These are phyloP conservation scores for Spodoptera litura DNA, from an alignment of 1,140 invertebrate genomes.

Conservation along the genomic window DNA sequence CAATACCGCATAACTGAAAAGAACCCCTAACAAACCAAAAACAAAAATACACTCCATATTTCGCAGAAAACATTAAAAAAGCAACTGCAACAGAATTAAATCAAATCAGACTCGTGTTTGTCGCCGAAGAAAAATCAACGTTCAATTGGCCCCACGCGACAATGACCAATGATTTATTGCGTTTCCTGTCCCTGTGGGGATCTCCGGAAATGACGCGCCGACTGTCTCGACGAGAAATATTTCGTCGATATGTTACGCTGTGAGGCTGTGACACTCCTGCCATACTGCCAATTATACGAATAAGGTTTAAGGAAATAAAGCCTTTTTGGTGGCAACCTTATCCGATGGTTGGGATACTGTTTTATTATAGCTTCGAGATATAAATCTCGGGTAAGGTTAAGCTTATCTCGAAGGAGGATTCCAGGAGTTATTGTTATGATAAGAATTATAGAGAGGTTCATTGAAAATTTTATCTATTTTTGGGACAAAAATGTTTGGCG, in stretches of 20 bases:
- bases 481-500: background rate
- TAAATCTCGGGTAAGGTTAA: constrained; percentile 16
- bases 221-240: constrained; percentile 59
- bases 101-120: constrained; percentile 22
- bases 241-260: constrained; percentile 57
- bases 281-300: constrained; percentile 49
- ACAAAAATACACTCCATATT: background rate
- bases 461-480: constrained; percentile 1
- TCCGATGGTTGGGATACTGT: constrained; percentile 11
- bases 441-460: constrained; percentile 4
- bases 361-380: constrained; percentile 22
- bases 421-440: constrained; percentile 20
- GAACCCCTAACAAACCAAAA: background rate
- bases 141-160: constrained; percentile 70
- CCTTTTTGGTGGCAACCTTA: constrained; percentile 16
- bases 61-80: background rate
- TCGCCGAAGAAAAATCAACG: constrained; percentile 65
- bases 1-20: background rate
- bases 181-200: constrained; percentile 59
- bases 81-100: constrained; percentile 18
- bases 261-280: constrained; percentile 39
- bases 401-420: constrained; percentile 9
- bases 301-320: constrained; percentile 18
- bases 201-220: constrained; percentile 54
- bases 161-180: constrained; percentile 75